A percentile compares a stretch with the other conserved stretches of the same genome.
phyloP scores from a whole-genome alignment of 2,888 invertebrate genomes.

The Bedellia somnulentella region DNA sequence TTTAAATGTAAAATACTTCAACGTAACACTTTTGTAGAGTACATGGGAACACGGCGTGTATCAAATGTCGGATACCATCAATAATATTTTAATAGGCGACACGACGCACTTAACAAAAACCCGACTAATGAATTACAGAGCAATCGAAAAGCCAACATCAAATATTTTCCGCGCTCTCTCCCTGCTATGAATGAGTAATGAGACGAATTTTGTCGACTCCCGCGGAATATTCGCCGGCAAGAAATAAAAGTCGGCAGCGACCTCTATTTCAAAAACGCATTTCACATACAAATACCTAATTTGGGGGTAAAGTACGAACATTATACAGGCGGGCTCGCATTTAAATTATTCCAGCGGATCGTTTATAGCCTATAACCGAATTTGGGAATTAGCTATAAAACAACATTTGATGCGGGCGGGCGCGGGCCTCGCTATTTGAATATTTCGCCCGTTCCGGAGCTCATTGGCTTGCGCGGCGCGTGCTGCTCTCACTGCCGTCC shows the following conservation, averaged over 20 bases:
- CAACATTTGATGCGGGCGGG: conserved; percentile 61
- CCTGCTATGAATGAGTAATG: conserved; percentile 15
- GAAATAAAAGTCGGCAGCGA: conserved; percentile 45
- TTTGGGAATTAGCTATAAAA: conserved; percentile 63
- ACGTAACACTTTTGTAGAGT: too few relatives aligned
- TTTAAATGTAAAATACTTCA: conserved; percentile 19
- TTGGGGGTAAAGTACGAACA: conserved; percentile 55
- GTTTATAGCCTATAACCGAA: conserved; percentile 63
- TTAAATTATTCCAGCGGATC: conserved; percentile 61
- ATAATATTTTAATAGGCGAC: too few relatives aligned
- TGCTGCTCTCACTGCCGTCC: conserved; percentile 28
- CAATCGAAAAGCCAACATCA: conserved; percentile 3
- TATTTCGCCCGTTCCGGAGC: conserved; percentile 45
- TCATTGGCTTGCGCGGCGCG: conserved; percentile 54
- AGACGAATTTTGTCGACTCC: conserved; percentile 6
- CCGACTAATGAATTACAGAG: conserved; percentile 8
- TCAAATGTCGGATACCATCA: too few relatives aligned
- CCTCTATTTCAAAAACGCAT: conserved; percentile 56
- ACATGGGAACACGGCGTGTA: too few relatives aligned
- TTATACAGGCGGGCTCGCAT: conserved; percentile 57
- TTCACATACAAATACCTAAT: conserved; percentile 62
- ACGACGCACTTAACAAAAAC: too few relatives aligned
- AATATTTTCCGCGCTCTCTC: conserved; percentile 9
- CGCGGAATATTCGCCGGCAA: conserved; percentile 19
- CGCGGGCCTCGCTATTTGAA: conserved; percentile 58